Evolutionary conservation across 2,113 vertebrate genomes (phyloP).

Genomic region (Actinemys pallida): DNA sequence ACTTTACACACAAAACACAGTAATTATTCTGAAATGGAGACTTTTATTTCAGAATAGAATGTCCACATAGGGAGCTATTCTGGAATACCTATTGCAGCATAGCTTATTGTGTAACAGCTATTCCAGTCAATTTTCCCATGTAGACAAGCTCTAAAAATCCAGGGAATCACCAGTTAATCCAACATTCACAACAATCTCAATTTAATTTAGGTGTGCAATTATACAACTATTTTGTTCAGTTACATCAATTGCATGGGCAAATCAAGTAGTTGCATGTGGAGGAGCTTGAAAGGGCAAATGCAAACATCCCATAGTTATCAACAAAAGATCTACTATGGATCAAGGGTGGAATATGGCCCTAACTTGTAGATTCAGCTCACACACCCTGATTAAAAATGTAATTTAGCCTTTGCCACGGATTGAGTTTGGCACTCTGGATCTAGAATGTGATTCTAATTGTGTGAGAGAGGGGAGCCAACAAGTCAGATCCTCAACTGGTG

Average conservation of each 20-base stretch:
- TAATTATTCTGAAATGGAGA: conserved; percentile 33
- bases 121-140: neutral
- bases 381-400: neutral
- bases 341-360: neutral
- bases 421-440: neutral
- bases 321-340: neutral
- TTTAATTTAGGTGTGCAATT: neutral
- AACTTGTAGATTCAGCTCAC: neutral
- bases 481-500: neutral
- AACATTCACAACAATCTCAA: neutral
- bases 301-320: neutral
- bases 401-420: neutral
- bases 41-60: conserved; percentile 6
- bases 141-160: neutral
- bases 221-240: neutral
- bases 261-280: neutral
- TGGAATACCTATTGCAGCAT: accelerated
- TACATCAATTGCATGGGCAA: neutral
- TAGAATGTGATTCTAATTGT: neutral
- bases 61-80: neutral
- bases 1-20: neutral
- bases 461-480: neutral
- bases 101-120: conserved; percentile 3
- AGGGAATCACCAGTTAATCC: neutral
- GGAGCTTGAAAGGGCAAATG: neutral